Conservation (phyloP, 2,888 invertebrate species). For the Philereme transversata region DNA sequence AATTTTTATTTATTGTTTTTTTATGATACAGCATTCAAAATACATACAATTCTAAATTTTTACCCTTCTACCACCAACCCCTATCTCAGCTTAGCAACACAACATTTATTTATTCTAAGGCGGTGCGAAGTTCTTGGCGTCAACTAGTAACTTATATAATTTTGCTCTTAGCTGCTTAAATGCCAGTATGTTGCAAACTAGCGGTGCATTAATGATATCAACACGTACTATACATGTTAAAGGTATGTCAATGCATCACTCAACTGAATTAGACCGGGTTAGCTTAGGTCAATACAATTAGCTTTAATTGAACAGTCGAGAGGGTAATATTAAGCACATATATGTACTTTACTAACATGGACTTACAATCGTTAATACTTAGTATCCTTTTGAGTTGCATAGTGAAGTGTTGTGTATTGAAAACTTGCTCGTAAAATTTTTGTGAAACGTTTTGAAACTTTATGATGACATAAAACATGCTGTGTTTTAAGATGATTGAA, state of each 20-base stretch:
- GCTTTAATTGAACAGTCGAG: conserved; percentile 68
- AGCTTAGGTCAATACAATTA: conserved; percentile 82
- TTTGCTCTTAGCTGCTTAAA: not conserved
- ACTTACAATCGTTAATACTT: conserved; percentile 34
- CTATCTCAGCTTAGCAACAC: too few species aligned
- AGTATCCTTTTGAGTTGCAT: conserved; percentile 34
- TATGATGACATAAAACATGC: not conserved
- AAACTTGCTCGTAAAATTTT: not conserved
- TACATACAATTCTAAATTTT: too few species aligned
- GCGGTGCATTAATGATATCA: not conserved
- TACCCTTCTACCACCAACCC: too few species aligned
- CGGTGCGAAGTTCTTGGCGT: too few species aligned
- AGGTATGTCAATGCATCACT: conserved; percentile 58
- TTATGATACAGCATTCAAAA: too few species aligned
- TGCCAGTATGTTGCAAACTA: not conserved
- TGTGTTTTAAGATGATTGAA: conserved; percentile 6
- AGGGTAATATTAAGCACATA: conserved; percentile 59
- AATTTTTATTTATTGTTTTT: too few species aligned
- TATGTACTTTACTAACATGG: conserved; percentile 23
- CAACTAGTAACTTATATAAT: too few species aligned
- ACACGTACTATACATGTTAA: not conserved
- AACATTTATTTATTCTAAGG: too few species aligned
- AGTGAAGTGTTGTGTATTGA: conserved; percentile 37
- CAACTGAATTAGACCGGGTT: conserved; percentile 75
- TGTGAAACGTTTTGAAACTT: conserved; percentile 8